A percentile compares a stretch with the other conserved stretches of the same genome.
Evolutionary conservation across 1,140 invertebrate genomes (phyloP).

Genomic region (Sarcophaga bullata): DNA sequence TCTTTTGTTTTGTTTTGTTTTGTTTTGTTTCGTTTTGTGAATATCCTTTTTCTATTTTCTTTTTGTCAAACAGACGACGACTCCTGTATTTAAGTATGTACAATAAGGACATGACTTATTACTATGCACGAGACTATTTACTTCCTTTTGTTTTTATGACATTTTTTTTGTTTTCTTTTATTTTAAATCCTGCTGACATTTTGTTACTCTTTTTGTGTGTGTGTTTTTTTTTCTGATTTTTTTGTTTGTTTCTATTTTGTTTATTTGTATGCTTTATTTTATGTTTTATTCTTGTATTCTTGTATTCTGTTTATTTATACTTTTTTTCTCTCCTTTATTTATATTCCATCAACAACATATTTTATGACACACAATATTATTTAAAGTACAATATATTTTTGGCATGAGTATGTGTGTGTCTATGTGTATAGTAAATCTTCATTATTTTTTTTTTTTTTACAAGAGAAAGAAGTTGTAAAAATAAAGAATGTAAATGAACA

Average conservation of each 20-base stretch:
- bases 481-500: not conserved
- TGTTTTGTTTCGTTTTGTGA: not conserved
- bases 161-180: not conserved
- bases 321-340: too few relatives aligned
- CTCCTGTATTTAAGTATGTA: not conserved
- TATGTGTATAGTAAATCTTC: not conserved
- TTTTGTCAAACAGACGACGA: not conserved
- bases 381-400: conserved; percentile 4
- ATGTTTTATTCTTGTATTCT: not conserved
- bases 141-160: not conserved
- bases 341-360: too few relatives aligned
- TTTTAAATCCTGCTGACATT: not conserved
- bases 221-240: not conserved
- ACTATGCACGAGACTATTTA: conserved; percentile 28
- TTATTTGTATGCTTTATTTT: not conserved
- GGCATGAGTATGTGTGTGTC: not conserved
- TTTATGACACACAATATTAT: not conserved
- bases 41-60: not conserved
- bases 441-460: conserved; percentile 1
- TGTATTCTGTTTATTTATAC: not conserved
- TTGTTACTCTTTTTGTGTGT: not conserved
- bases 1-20: not conserved
- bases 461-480: conserved; percentile 12
- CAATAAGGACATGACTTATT: conserved; percentile 40
- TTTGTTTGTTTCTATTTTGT: not conserved